These are phyloP conservation scores for Drosophila mimetica DNA, from an alignment of 2,888 invertebrate genomes.

Conservation along the genomic window DNA sequence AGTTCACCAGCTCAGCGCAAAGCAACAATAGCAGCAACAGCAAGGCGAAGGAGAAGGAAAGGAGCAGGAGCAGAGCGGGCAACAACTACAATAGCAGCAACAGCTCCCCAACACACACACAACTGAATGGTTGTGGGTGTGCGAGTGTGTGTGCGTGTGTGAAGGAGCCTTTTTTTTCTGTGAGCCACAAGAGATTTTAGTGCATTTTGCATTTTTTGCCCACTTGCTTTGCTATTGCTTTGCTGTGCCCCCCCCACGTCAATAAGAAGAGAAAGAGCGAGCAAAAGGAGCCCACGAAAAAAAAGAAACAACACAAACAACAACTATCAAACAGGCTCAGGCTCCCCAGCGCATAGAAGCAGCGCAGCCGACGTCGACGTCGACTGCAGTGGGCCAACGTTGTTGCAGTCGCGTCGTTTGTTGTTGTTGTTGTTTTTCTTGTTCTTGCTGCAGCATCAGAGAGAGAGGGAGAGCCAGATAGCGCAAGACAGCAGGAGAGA, in stretches of 20 bases:
- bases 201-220: constrained; percentile 48
- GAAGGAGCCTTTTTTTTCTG: constrained; percentile 27
- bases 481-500: constrained; percentile 11
- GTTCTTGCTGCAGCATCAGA: constrained; percentile 22
- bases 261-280: constrained; percentile 13
- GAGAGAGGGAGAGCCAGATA: constrained; percentile 10
- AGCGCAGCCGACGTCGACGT: constrained; percentile 23
- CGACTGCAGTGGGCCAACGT: constrained; percentile 28
- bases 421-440: constrained; percentile 41
- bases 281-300: constrained; percentile 29
- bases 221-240: constrained; percentile 17
- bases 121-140: constrained; percentile 24
- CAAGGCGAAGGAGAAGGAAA: constrained; percentile 3
- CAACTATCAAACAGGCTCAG: constrained; percentile 15
- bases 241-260: constrained; percentile 33
- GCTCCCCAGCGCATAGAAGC: constrained; percentile 9
- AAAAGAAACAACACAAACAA: constrained; percentile 20
- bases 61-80: constrained; percentile 4
- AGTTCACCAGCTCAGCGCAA: constrained; percentile 11
- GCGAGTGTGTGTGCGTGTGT: constrained; percentile 25
- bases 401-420: constrained; percentile 23
- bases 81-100: constrained; percentile 5
- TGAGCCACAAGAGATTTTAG: constrained; percentile 18
- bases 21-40: background rate
- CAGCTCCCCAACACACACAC: constrained; percentile 26